phyloP scores from a whole-genome alignment of 2,888 invertebrate genomes.

The Auanema freiburgensis region DNA sequence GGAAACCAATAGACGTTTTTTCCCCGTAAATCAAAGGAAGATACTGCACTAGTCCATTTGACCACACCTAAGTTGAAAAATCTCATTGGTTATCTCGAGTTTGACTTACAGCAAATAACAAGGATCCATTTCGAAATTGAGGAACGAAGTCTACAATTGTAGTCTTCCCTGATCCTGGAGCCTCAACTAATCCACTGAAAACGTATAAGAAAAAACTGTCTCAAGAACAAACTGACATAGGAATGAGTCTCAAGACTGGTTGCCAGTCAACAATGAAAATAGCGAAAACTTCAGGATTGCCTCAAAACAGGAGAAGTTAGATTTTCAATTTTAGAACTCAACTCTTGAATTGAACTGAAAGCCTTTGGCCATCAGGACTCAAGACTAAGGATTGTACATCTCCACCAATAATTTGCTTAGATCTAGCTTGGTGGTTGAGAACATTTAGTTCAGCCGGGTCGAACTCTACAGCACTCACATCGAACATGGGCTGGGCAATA shows the following conservation, averaged over 20 bases:
- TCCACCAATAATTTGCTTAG: background rate
- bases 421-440: background rate
- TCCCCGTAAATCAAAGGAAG: slow-evolving; percentile 13
- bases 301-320: background rate
- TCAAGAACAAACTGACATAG: slow-evolving; percentile 7
- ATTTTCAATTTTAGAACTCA: background rate
- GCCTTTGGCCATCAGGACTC: slow-evolving; percentile 18
- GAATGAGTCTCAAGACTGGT: slow-evolving; percentile 2
- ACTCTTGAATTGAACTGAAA: slow-evolving; percentile 7
- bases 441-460: slow-evolving; percentile 11
- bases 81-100: background rate
- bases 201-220: background rate
- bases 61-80: slow-evolving; percentile 17
- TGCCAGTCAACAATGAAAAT: slow-evolving; percentile 14
- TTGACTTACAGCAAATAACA: slow-evolving; percentile 13
- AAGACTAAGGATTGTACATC: slow-evolving; percentile 1
- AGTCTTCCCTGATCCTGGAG: slow-evolving; percentile 12
- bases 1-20: slow-evolving; percentile 7
- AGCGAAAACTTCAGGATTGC: slow-evolving; percentile 5
- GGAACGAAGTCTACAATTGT: slow-evolving; percentile 12
- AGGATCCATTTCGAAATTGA: slow-evolving; percentile 12
- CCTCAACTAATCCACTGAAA: slow-evolving; percentile 14
- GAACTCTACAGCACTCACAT: slow-evolving; percentile 17
- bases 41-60: slow-evolving; percentile 14
- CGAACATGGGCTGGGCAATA: slow-evolving; percentile 7